These are phyloP conservation scores for Drosophila trichaetosa DNA, from an alignment of 2,888 invertebrate genomes.

Conservation along the genomic window DNA sequence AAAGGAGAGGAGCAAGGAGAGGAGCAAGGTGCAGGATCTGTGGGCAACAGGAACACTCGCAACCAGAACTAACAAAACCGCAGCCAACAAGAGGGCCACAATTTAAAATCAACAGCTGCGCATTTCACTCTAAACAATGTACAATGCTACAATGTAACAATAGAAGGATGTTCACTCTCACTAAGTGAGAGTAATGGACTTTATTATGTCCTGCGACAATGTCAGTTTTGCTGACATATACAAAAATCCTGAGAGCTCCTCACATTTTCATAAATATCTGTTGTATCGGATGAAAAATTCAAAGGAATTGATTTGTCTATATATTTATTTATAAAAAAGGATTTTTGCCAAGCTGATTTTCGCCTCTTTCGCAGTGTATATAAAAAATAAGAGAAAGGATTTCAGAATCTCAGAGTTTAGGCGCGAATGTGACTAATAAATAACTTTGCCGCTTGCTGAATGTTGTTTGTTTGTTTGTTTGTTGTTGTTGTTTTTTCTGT, in stretches of 20 bases:
- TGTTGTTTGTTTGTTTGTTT: slow-evolving; percentile 47
- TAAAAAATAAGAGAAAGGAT: slow-evolving; percentile 10
- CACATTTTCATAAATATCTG: neutral
- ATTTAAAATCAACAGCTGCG: slow-evolving; percentile 78
- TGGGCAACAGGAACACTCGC: slow-evolving; percentile 41
- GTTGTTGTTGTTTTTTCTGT: neutral
- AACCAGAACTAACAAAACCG: slow-evolving; percentile 41
- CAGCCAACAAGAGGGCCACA: slow-evolving; percentile 57
- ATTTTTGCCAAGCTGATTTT: neutral
- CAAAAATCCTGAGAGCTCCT: neutral
- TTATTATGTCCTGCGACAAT: slow-evolving; percentile 5
- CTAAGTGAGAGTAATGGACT: neutral
- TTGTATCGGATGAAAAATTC: neutral
- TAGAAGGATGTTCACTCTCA: slow-evolving; percentile 8
- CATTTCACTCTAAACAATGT: slow-evolving; percentile 46
- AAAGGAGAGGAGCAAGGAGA: slow-evolving; percentile 25
- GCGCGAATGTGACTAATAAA: slow-evolving; percentile 61
- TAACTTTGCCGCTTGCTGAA: slow-evolving; percentile 63
- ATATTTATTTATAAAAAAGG: neutral
- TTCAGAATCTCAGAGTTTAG: slow-evolving; percentile 7
- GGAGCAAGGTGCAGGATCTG: slow-evolving; percentile 13
- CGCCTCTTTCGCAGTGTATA: slow-evolving; percentile 6
- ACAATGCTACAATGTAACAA: slow-evolving; percentile 36
- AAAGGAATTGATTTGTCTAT: neutral
- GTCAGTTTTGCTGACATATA: neutral